Conservation (phyloP, 2,888 invertebrate genomes). For the Rugalucina vietnamica region DNA sequence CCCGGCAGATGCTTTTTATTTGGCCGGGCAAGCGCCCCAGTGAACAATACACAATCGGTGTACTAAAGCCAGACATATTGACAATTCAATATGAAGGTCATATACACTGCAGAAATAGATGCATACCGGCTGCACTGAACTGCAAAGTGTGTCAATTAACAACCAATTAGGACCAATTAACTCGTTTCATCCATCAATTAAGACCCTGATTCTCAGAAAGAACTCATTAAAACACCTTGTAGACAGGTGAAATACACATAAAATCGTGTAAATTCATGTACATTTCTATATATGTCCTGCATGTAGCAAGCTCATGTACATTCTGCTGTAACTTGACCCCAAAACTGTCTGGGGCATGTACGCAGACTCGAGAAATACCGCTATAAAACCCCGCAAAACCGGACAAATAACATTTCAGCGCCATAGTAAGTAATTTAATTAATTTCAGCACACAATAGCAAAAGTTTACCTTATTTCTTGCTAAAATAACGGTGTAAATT, state of each 20-base stretch:
- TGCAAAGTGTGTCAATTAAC: not conserved
- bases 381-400: not conserved
- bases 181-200: not conserved
- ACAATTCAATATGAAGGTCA: conserved; percentile 56
- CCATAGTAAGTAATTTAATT: not conserved
- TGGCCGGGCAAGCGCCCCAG: too few relatives aligned
- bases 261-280: conserved; percentile 63
- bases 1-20: too few relatives aligned
- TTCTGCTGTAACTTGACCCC: conserved; percentile 42
- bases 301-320: conserved; percentile 63
- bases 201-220: not conserved
- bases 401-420: not conserved
- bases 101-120: conserved; percentile 5
- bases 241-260: not conserved
- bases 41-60: conserved; percentile 6
- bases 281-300: conserved; percentile 64
- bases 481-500: not conserved
- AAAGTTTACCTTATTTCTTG: not conserved
- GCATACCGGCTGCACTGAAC: not conserved
- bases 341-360: conserved; percentile 14
- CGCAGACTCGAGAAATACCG: conserved; percentile 23
- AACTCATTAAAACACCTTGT: not conserved
- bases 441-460: not conserved
- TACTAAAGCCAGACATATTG: conserved; percentile 46
- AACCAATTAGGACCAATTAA: conserved; percentile 3